Evolutionary conservation across 2,888 invertebrate species (phyloP).

Genomic region (Oithona nana): DNA sequence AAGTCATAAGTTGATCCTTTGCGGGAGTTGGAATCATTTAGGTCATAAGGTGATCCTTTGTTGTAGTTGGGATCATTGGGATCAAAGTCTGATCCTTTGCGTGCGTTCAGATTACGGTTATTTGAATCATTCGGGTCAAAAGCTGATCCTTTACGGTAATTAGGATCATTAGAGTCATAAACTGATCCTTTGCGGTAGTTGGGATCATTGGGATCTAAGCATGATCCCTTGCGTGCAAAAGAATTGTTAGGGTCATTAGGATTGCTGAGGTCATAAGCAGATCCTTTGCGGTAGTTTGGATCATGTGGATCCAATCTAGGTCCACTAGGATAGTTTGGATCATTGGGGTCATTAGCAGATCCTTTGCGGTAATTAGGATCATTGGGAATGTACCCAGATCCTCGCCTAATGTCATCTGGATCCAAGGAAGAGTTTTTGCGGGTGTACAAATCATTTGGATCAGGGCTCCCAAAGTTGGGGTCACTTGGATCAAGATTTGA

Average conservation of each 20-base stretch:
- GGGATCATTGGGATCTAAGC: neutral
- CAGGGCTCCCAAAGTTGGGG: neutral
- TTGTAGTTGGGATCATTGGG: neutral
- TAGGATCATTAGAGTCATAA: neutral
- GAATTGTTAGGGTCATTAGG: neutral
- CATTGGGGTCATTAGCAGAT: neutral
- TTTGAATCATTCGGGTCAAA: neutral
- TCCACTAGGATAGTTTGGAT: neutral
- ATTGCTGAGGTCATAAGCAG: neutral
- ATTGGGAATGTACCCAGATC: neutral
- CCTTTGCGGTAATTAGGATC: neutral
- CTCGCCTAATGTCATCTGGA: neutral
- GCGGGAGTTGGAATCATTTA: neutral
- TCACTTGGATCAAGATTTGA: neutral
- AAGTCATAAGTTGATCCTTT: neutral
- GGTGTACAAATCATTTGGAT: neutral
- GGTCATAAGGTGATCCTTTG: neutral
- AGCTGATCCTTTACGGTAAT: neutral
- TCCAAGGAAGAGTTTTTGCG: neutral
- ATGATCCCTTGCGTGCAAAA: neutral
- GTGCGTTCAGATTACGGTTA: neutral
- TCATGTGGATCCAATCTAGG: neutral
- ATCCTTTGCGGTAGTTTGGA: neutral
- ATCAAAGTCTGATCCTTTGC: neutral
- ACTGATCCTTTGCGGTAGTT: neutral